These are phyloP conservation scores for Cavia aperea DNA, from an alignment of 2,113 vertebrate species.

Conservation along the genomic window DNA sequence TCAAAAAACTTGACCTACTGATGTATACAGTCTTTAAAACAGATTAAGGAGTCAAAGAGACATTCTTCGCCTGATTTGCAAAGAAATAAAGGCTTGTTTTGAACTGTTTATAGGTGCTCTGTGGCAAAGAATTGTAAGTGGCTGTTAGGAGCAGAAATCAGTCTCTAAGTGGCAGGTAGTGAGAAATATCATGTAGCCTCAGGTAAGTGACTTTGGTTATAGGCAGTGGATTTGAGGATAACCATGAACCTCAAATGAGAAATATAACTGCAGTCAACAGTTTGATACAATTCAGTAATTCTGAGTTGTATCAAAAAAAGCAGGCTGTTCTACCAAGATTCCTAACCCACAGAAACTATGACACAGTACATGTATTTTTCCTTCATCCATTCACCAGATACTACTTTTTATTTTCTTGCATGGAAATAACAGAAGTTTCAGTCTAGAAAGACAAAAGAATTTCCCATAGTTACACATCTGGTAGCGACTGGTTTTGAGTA, in stretches of 20 bases:
- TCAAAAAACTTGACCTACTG: not conserved
- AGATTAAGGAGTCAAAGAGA: not conserved
- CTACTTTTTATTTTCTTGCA: not conserved
- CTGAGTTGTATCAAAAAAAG: not conserved
- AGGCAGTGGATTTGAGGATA: not conserved
- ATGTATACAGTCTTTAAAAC: not conserved
- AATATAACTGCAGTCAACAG: not conserved
- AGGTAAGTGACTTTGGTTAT: not conserved
- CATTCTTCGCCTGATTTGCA: not conserved
- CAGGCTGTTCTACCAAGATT: not conserved
- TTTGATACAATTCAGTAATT: not conserved
- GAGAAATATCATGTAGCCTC: not conserved
- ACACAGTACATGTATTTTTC: not conserved
- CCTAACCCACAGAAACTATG: not conserved
- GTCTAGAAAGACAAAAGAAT: not conserved
- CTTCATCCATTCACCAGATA: not conserved
- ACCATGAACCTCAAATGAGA: not conserved
- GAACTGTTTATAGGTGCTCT: not conserved
- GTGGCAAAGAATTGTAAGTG: not conserved
- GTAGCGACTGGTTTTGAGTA: not conserved
- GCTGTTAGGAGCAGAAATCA: not conserved
- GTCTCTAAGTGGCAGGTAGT: not conserved
- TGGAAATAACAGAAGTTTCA: not conserved
- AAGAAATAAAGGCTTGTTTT: not conserved
- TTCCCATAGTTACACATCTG: not conserved